Evolutionary conservation across 2,888 invertebrate genomes (phyloP), one percentile per base, ranked within the genome.

Genomic region (Drosophila tanythrix): DNA sequence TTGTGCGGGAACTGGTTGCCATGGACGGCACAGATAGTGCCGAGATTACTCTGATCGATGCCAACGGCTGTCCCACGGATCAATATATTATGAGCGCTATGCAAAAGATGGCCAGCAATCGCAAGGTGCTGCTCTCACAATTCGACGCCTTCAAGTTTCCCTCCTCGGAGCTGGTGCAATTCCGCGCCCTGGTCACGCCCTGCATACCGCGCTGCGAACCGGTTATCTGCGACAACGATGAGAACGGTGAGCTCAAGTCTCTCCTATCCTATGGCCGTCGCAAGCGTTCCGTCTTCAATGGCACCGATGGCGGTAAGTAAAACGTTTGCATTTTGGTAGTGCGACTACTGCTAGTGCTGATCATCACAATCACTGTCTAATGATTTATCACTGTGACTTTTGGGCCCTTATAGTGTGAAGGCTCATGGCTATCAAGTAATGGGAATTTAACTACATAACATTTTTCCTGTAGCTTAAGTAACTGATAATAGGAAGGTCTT

Each of bases 101-200:
- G 81, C 96, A 96, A 94, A 97, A 97, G 93, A 96, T 97, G 60
- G 94, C 95, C 61, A 94, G 95, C 89, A 95, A 96, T 82, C 96
- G 96, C 94, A 97, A 97, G 95, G 96, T 97, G 91, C 94, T 98
- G 81, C 94, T 97, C 79, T 97, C 98, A 60, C 96, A 97, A 93
- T 98, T 98, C 94, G 98, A 98, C 93, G 98, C 98, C 56, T 98
- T 98, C 95, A 98, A 98, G 93, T 98, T 98, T 94, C 98, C 98
- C 60, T 97, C 98, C 68, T 97, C 97, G 25, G 98, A 98, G 93
- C 96, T 98, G 71, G 98, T 98, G 29, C 98, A 98, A 92, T 98
- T 98, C 96, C 96, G 98, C 83, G 98, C 98, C 50, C 94, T 98
- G 90, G 98, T 98, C 63, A 98, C 98, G 18, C 98, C 98, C 11